phyloP scores from a whole-genome alignment of 2,797 vertebrate species.

The Garrulus glandarius region DNA sequence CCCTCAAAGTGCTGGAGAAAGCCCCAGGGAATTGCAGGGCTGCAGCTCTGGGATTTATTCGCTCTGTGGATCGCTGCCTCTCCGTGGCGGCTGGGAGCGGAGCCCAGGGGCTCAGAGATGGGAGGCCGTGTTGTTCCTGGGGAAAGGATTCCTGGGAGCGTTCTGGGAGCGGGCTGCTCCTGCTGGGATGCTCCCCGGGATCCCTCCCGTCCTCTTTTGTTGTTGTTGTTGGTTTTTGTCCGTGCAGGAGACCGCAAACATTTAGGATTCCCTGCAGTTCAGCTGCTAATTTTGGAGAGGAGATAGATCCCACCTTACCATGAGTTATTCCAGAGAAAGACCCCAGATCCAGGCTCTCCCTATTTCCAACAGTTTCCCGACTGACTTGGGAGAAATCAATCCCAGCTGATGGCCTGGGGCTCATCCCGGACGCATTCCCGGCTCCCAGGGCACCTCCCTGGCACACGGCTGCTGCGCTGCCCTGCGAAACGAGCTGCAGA shows the following conservation, averaged over 20 bases:
- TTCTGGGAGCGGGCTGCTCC: neutral
- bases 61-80: accelerated
- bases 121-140: accelerated
- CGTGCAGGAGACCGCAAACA: constrained; percentile 34
- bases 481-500: neutral
- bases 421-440: accelerated
- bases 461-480: neutral
- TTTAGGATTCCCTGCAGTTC: constrained; percentile 43
- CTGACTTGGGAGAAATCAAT: neutral
- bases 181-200: neutral
- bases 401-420: neutral
- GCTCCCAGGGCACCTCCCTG: neutral
- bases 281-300: neutral
- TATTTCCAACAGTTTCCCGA: neutral
- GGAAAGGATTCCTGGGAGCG: neutral
- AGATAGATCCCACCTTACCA: neutral
- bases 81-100: neutral
- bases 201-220: neutral
- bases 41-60: neutral
- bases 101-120: neutral
- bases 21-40: neutral
- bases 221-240: neutral
- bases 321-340: neutral
- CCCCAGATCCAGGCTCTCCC: neutral
- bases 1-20: neutral